Base-by-base conservation (phyloP, 2,888 invertebrate species). In the Archaeoteleia sp. region DNA sequence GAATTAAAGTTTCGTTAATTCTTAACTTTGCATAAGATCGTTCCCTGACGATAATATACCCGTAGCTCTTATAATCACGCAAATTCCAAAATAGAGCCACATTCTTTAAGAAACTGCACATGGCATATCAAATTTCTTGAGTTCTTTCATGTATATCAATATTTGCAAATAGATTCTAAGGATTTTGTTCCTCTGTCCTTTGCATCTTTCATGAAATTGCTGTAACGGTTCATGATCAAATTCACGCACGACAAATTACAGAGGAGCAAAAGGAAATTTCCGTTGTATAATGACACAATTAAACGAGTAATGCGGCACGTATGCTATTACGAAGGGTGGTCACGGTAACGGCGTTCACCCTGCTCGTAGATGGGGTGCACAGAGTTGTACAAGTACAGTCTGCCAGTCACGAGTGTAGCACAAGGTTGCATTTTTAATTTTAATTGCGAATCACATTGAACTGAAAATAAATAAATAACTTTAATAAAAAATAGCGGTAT, bases 221-320 rank as follows among this genome's bases (percentile, higher is more conserved):
- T 5, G 35, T 27, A 17, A 46, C 23, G 48, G 30, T 29, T 39
- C 46, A 27, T 17, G 32, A 55, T 49, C 42, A 37, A 54, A 63
- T 65, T 40, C 43, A 42, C 62, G 62, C 25, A 54, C 46, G 42
- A 48, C 40, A 13, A 55, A 63, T 63, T 63, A 54, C 42, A 10
- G 14, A 42, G 62, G 32, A 43, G 55, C 55, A 20, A 63, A 63
- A 63, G 70, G 69, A 75, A 76, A 76, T 76, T 74, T 76, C 74
- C 74, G 70, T 67, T 66, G 71, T 67, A 57, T 76, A 77, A 78
- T 76, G 78, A 74, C 69, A 70, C 71, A 73, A 78, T 78, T 76
- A 78, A 68, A 74, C 74, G 74, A 73, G 72, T 74, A 73, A 76
- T 65, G 68, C 58, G 55, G 53, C 61, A 61, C 53, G 60, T 69